phyloP scores from a whole-genome alignment of 1,140 invertebrate genomes.

The Drosophila varians region DNA sequence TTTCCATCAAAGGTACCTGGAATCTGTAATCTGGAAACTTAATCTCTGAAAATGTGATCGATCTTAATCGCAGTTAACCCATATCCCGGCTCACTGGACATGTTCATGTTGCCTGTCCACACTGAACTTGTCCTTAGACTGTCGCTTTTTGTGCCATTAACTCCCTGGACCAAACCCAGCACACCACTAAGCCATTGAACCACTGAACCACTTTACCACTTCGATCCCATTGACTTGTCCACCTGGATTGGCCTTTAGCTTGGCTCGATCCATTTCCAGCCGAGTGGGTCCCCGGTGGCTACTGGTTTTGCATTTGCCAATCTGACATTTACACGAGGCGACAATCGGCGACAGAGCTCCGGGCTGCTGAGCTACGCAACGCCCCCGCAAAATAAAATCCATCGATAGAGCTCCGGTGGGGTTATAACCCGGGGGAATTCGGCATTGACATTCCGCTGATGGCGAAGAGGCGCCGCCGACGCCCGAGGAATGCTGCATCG shows the following conservation, averaged over 20 bases:
- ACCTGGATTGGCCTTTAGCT: slow-evolving; percentile 74
- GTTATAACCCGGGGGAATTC: slow-evolving; percentile 11
- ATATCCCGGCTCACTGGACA: slow-evolving; percentile 42
- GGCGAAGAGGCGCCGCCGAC: slow-evolving; percentile 35
- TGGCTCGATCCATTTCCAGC: slow-evolving; percentile 66
- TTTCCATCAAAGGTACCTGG: not conserved
- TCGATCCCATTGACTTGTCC: slow-evolving; percentile 57
- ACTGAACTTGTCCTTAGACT: slow-evolving; percentile 61
- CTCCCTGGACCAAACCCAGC: not conserved
- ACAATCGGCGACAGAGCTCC: slow-evolving; percentile 62
- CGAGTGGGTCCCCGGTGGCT: slow-evolving; percentile 54
- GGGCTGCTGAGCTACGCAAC: slow-evolving; percentile 75
- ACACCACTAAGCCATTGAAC: not conserved
- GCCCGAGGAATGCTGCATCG: slow-evolving; percentile 35
- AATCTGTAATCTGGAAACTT: not conserved
- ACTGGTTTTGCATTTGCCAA: slow-evolving; percentile 74
- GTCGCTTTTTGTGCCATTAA: slow-evolving; percentile 5
- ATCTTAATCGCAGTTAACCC: slow-evolving; percentile 42
- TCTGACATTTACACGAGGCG: slow-evolving; percentile 71
- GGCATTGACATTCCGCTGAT: slow-evolving; percentile 66
- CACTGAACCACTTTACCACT: slow-evolving; percentile 19
- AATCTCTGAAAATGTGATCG: not conserved
- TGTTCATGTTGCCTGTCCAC: slow-evolving; percentile 40
- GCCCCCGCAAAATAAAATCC: slow-evolving; percentile 34
- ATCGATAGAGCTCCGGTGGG: not conserved